Conservation (phyloP, 2,797 vertebrate species). For the Holocentrus rufus region DNA sequence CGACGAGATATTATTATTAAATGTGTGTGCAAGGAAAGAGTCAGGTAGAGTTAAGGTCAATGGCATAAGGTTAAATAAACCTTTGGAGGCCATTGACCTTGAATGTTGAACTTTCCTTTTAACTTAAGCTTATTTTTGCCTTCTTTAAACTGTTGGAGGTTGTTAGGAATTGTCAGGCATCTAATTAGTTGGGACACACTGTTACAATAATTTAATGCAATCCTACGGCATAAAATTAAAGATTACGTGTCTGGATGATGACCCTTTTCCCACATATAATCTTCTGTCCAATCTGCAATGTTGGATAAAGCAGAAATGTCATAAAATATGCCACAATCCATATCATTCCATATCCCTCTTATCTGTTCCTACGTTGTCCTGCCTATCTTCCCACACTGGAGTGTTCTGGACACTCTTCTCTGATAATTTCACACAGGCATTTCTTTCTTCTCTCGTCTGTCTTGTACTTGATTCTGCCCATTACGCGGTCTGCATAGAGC, state of each 20-base stretch:
- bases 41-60: no score
- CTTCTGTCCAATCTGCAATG: slow-evolving; percentile 25
- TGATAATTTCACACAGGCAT: slow-evolving; percentile 36
- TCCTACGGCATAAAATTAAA: neutral
- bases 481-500: slow-evolving; percentile 42
- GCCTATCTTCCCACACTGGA: slow-evolving; percentile 52
- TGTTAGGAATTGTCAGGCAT: slow-evolving; percentile 7
- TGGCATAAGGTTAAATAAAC: no score
- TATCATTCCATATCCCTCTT: slow-evolving; percentile 47
- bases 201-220: neutral
- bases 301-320: slow-evolving; percentile 40
- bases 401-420: slow-evolving; percentile 39
- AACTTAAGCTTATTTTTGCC: no score
- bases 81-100: no score
- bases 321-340: slow-evolving; percentile 46
- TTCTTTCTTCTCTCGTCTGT: slow-evolving; percentile 26
- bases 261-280: slow-evolving; percentile 35
- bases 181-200: neutral
- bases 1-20: no score
- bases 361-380: slow-evolving; percentile 50
- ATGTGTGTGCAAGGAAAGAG: no score
- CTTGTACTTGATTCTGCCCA: slow-evolving; percentile 44
- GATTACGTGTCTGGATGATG: slow-evolving; percentile 33
- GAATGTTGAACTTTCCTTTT: no score
- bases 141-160: slow-evolving; percentile 14